Evolutionary conservation across 2,888 invertebrate species (phyloP).

Genomic region (Elysia crispata): DNA sequence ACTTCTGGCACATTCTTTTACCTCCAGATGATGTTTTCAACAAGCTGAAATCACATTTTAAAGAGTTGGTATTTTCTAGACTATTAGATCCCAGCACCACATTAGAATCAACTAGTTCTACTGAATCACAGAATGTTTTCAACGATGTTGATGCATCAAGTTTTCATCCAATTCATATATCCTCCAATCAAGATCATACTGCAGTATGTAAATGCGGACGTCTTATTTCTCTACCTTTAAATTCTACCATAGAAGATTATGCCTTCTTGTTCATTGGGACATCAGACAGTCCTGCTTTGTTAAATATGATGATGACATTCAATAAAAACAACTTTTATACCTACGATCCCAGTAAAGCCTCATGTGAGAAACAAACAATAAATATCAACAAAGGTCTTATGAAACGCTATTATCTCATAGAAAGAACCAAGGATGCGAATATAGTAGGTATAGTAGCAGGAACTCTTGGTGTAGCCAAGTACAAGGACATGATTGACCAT

Average conservation of each 20-base stretch:
- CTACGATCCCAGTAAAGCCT: constrained; percentile 73
- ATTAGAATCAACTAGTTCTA: neutral
- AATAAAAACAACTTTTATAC: constrained; percentile 74
- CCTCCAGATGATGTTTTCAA: constrained; percentile 53
- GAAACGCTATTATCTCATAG: constrained; percentile 89
- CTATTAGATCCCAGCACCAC: constrained; percentile 42
- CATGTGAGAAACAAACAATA: constrained; percentile 58
- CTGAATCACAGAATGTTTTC: too few relatives aligned
- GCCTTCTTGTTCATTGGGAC: constrained; percentile 84
- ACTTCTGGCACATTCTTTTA: neutral
- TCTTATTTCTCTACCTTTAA: constrained; percentile 54
- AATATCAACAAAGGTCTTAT: constrained; percentile 83
- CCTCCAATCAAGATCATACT: neutral
- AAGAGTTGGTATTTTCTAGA: constrained; percentile 49
- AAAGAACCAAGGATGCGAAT: constrained; percentile 93
- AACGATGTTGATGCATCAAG: too few relatives aligned
- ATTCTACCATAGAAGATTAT: constrained; percentile 78
- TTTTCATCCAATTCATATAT: neutral
- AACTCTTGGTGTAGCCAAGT: constrained; percentile 89
- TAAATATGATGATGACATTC: constrained; percentile 80
- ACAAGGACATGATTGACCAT: constrained; percentile 84
- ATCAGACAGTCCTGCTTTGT: constrained; percentile 82
- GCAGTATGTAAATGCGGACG: constrained; percentile 56
- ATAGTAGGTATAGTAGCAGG: constrained; percentile 93
- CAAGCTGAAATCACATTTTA: constrained; percentile 36